Evolutionary conservation across 1,140 invertebrate genomes (phyloP).

Genomic region (Thereuonema tuberculata): DNA sequence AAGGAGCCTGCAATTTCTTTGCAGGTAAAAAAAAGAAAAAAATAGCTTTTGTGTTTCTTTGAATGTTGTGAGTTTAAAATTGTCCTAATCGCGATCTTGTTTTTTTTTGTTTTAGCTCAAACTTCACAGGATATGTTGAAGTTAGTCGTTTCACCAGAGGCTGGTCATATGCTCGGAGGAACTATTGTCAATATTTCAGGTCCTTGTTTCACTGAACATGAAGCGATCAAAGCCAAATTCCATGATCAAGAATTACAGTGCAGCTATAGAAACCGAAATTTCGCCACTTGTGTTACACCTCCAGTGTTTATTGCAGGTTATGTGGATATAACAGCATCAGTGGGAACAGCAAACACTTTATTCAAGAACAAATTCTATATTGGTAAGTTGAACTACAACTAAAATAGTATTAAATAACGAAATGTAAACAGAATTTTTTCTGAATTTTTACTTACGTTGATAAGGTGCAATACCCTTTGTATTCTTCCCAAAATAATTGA

Average conservation of each 20-base stretch:
- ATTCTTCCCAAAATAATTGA: too few relatives aligned
- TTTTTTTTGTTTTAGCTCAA: too few relatives aligned
- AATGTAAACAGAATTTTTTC: constrained; percentile 14
- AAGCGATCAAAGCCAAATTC: constrained; percentile 57
- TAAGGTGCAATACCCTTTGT: too few relatives aligned
- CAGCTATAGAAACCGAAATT: constrained; percentile 38
- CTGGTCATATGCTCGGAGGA: constrained; percentile 88
- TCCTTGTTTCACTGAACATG: constrained; percentile 62
- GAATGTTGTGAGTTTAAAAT: too few relatives aligned
- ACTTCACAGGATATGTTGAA: not conserved
- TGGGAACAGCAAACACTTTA: constrained; percentile 59
- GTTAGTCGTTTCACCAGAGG: constrained; percentile 78
- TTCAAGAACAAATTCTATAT: constrained; percentile 88
- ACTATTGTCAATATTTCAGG: constrained; percentile 90
- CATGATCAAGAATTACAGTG: constrained; percentile 28
- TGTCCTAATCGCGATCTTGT: too few relatives aligned
- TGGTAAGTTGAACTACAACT: constrained; percentile 45
- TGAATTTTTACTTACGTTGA: too few relatives aligned
- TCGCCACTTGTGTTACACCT: constrained; percentile 78
- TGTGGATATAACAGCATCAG: constrained; percentile 68
- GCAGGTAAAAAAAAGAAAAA: constrained; percentile 22
- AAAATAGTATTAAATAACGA: too few relatives aligned
- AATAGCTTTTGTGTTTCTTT: too few relatives aligned
- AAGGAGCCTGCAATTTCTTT: constrained; percentile 57
- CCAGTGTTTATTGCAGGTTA: constrained; percentile 80